A percentile compares a stretch with the other conserved stretches of the same genome.
Conservation (phyloP, 2,113 vertebrate genomes). For the Oreochromis niloticus region DNA sequence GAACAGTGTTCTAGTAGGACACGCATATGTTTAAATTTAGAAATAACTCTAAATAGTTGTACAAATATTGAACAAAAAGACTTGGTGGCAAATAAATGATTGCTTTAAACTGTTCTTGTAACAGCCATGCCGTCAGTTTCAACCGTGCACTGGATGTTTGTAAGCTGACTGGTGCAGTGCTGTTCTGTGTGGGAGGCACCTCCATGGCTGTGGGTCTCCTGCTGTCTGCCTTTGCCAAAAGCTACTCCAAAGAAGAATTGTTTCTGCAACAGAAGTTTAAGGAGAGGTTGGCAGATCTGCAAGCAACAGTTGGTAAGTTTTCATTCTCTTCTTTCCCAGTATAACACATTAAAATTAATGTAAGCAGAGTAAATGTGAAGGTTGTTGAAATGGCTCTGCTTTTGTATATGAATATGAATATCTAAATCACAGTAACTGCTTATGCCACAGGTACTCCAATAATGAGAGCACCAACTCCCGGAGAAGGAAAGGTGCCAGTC, state of each 20-base stretch:
- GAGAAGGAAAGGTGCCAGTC: constrained; percentile 89
- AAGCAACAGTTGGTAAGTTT: constrained; percentile 72
- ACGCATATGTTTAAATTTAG: background rate
- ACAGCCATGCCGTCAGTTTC: constrained; percentile 82
- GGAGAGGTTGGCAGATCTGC: constrained; percentile 86
- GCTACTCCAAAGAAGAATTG: constrained; percentile 89
- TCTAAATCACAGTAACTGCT: background rate
- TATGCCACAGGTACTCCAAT: constrained; percentile 70
- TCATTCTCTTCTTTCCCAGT: background rate
- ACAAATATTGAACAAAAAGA: background rate
- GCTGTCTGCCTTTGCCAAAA: constrained; percentile 85
- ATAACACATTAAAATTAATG: background rate
- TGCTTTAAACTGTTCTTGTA: constrained; percentile 55
- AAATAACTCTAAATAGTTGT: background rate
- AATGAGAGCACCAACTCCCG: constrained; percentile 83
- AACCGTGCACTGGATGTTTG: constrained; percentile 88
- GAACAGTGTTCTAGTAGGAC: background rate
- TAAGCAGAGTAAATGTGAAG: background rate
- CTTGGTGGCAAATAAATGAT: background rate
- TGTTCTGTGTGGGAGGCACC: constrained; percentile 90
- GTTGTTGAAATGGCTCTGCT: background rate
- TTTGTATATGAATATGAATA: background rate
- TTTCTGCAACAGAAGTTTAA: constrained; percentile 92
- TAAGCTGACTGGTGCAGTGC: constrained; percentile 87
- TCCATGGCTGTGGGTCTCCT: constrained; percentile 85